A percentile compares a stretch with the other conserved stretches of the same genome.
phyloP scores from a whole-genome alignment of 2,113 vertebrate species.

The Numenius arquata region DNA sequence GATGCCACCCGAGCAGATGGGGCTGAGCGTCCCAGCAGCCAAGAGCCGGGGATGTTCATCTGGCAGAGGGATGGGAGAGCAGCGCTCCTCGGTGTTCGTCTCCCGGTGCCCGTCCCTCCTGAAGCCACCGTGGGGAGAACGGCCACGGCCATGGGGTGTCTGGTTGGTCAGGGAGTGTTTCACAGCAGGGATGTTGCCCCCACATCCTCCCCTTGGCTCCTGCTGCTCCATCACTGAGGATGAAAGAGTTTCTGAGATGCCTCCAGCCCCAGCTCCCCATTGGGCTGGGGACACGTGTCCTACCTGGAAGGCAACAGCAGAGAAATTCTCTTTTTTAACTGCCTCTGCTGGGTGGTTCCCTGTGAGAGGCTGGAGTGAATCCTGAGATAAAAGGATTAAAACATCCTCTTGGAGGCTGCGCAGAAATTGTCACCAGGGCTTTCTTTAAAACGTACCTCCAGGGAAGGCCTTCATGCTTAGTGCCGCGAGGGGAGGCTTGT shows the following conservation, averaged over 20 bases:
- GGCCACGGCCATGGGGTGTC: fast-evolving
- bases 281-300: neutral
- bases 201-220: neutral
- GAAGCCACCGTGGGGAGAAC: neutral
- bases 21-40: constrained; percentile 24
- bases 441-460: neutral
- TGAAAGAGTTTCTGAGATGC: neutral
- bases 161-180: neutral
- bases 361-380: neutral
- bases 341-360: neutral
- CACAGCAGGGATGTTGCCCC: neutral
- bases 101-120: neutral
- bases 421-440: neutral
- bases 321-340: neutral
- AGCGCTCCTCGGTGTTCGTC: neutral
- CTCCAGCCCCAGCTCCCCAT: neutral
- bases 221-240: fast-evolving
- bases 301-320: neutral
- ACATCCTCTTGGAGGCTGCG: neutral
- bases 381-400: constrained; percentile 39
- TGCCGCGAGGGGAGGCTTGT: neutral
- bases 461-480: neutral
- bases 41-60: constrained; percentile 23
- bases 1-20: constrained; percentile 55
- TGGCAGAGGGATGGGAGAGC: neutral